phyloP scores from a whole-genome alignment of 2,797 vertebrate species.

The Adrianichthys oophorus region DNA sequence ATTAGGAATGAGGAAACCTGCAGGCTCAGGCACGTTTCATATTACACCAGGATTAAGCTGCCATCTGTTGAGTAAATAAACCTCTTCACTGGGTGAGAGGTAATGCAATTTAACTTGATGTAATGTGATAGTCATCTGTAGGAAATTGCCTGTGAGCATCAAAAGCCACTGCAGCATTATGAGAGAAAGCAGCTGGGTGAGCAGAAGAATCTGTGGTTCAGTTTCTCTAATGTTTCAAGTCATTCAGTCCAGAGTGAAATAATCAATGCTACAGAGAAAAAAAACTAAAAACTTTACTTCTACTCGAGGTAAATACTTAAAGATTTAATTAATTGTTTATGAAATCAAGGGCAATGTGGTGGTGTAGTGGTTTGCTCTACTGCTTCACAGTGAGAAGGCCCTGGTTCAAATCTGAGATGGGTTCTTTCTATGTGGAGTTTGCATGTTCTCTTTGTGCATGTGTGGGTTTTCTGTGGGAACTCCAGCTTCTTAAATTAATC shows the following conservation, averaged over 20 bases:
- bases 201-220: conserved; percentile 62
- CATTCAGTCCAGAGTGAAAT: conserved; percentile 26
- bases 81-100: conserved; percentile 56
- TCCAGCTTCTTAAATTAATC: too few relatives aligned
- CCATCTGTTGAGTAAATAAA: conserved; percentile 69
- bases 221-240: conserved; percentile 19
- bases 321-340: too few relatives aligned
- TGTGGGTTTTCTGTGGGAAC: too few relatives aligned
- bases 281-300: too few relatives aligned
- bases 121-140: conserved; percentile 71
- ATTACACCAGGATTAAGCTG: conserved; percentile 44
- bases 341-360: too few relatives aligned
- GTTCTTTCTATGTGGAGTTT: too few relatives aligned
- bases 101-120: conserved; percentile 66
- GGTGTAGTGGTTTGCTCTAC: too few relatives aligned
- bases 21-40: conserved; percentile 39
- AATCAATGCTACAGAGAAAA: conserved; percentile 1
- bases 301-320: too few relatives aligned
- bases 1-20: conserved; percentile 34
- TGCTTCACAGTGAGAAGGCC: too few relatives aligned
- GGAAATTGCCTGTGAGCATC: conserved; percentile 69
- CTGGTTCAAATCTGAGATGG: too few relatives aligned
- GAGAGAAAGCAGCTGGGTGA: conserved; percentile 69
- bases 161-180: conserved; percentile 58
- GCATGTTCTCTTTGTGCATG: too few relatives aligned